phyloP scores from a whole-genome alignment of 2,113 vertebrate species.

The Alces alces region DNA sequence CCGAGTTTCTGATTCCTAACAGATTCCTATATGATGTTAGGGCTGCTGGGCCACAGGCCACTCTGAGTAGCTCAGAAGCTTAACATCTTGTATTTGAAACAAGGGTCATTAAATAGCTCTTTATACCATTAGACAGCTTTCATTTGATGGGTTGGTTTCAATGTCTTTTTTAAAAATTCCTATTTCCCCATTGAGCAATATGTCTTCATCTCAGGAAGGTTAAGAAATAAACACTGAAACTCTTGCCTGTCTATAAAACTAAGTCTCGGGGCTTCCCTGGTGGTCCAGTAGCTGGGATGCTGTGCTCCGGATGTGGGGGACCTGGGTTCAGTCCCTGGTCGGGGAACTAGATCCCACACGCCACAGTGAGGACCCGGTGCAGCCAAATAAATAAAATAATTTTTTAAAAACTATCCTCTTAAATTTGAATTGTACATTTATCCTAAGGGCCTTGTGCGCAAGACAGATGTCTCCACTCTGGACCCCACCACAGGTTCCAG shows the following conservation, averaged over 20 bases:
- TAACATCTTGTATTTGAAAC: background rate
- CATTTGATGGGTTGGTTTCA: background rate
- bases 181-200: background rate
- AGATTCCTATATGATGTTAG: background rate
- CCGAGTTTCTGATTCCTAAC: background rate
- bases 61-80: background rate
- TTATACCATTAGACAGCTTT: background rate
- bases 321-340: background rate
- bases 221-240: background rate
- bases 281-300: background rate
- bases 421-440: background rate
- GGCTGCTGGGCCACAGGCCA: accelerated
- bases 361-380: background rate
- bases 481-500: accelerated
- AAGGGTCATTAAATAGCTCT: background rate
- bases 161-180: background rate
- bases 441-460: background rate
- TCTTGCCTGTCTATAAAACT: background rate
- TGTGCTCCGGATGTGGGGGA: accelerated
- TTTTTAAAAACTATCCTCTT: background rate
- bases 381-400: background rate
- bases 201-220: background rate
- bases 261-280: background rate
- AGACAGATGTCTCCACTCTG: accelerated
- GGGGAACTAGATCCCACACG: background rate